These are phyloP conservation scores for Xestoiulus laeticollis DNA, from an alignment of 2,888 invertebrate genomes.

Conservation along the genomic window DNA sequence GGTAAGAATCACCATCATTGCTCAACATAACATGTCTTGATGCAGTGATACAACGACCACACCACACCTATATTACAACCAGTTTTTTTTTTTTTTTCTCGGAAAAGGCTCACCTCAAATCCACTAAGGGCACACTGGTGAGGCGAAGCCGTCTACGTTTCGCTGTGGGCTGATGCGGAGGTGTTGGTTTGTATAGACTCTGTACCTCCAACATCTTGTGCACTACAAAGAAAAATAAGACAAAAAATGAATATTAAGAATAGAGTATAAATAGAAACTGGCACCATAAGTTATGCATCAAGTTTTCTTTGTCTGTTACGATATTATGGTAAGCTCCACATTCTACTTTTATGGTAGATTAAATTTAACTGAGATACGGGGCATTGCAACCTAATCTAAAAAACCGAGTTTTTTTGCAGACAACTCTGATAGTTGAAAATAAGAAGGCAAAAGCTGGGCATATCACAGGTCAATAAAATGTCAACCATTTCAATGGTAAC, in stretches of 20 bases:
- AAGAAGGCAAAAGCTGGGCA: neutral
- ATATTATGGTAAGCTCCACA: neutral
- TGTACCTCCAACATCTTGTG: conserved; percentile 56
- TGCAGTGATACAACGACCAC: neutral
- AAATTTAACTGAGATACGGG: neutral
- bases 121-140: conserved; percentile 56
- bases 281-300: neutral
- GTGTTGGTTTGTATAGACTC: conserved; percentile 55
- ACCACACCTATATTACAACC: neutral
- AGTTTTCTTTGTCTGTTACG: neutral
- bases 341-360: neutral
- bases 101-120: conserved; percentile 52
- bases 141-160: conserved; percentile 55
- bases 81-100: neutral
- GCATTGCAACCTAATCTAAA: no score
- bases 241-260: neutral
- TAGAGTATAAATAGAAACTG: neutral
- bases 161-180: conserved; percentile 55
- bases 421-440: no score
- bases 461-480: neutral
- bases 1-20: no score
- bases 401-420: no score
- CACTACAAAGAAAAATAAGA: conserved; percentile 49
- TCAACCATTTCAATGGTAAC: neutral
- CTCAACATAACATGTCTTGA: no score